Evolutionary conservation across 2,113 vertebrate species (phyloP), one percentile per base, ranked within the genome.

Genomic region (Alouatta palliata): DNA sequence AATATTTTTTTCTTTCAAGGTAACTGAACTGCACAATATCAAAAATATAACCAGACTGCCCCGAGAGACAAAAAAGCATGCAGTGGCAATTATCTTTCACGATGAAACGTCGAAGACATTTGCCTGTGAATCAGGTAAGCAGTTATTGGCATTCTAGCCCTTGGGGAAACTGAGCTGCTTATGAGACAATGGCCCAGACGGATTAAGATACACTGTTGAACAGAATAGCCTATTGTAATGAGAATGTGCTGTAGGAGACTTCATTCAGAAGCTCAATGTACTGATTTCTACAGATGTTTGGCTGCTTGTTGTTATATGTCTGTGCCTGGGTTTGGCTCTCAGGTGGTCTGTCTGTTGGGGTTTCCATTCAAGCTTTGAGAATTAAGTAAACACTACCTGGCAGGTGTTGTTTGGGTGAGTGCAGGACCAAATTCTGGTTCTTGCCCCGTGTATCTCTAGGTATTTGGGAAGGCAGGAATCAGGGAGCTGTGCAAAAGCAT

Each of bases 61-160:
- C 91, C 99, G 99, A 97, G 99, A 99, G 98, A 99, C 99, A 87
- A 99, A 99, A 98, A 99, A 99, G 98, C 99, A 99, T 83, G 99
- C 99, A 0, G 99, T 99, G 98, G 99, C 99, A 87, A 99, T 99
- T 98, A 99, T 99, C 99, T 99, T 99, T 98, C 99, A 99, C 85
- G 99, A 99, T 66, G 99, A 99, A 98, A 99, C 99, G 1, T 99
- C 99, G 92, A 99, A 99, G 99, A 99, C 99, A 87, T 99, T 99
- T 98, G 99, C 99, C 97, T 99, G 99, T 98, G 99, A 99, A 97
- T 99, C 99, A 99, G 99, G 99, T 99, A 99, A 99, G 99, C 95
- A 97, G 87, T 97, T 98, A 90, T 25, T 97, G 96, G n/a, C 91
- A 80, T 54, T 97, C 93, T 96, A 82, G 95, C 84, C 64, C 91